Conservation (phyloP, 2,113 vertebrate genomes). For the Entosphenus tridentatus region DNA sequence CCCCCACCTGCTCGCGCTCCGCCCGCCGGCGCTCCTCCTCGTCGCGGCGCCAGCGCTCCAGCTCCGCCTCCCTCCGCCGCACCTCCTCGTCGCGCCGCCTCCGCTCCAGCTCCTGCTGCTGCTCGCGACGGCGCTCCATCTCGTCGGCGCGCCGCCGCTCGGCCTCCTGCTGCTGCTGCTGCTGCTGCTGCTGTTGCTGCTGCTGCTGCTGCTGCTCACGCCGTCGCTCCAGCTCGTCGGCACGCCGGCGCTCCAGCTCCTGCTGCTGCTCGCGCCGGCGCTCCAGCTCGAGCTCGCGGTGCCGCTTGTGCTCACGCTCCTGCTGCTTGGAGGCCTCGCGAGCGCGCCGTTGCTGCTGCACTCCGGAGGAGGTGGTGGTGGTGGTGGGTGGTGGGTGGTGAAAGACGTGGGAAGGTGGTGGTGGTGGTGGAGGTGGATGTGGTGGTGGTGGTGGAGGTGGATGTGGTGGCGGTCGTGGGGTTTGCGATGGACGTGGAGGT, state of each 20-base stretch:
- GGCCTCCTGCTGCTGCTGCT: slow-evolving; percentile 63
- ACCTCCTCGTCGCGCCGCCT: no score
- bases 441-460: neutral
- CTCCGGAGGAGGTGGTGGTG: no score
- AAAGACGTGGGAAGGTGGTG: neutral
- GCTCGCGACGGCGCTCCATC: slow-evolving; percentile 23
- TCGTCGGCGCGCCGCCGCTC: slow-evolving; percentile 56
- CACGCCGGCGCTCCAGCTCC: slow-evolving; percentile 67
- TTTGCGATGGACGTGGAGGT: no score
- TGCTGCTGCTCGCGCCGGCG: slow-evolving; percentile 66
- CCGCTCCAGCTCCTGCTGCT: no score
- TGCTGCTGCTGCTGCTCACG: slow-evolving; percentile 65
- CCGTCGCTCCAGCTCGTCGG: slow-evolving; percentile 63
- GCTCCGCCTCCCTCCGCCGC: no score
- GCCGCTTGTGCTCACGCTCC: slow-evolving; percentile 10
- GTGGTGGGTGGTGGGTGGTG: no score
- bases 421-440: neutral
- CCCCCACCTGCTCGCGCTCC: slow-evolving; percentile 56
- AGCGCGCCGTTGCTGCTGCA: no score
- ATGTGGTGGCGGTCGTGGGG: neutral
- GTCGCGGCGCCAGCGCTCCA: no score
- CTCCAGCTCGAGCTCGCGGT: slow-evolving; percentile 39
- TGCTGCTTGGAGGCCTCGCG: no score
- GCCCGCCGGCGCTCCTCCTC: slow-evolving; percentile 61
- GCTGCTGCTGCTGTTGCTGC: slow-evolving; percentile 76